Base-by-base conservation (phyloP, 1,140 invertebrate species). In the Cyclargus thomasi region DNA sequence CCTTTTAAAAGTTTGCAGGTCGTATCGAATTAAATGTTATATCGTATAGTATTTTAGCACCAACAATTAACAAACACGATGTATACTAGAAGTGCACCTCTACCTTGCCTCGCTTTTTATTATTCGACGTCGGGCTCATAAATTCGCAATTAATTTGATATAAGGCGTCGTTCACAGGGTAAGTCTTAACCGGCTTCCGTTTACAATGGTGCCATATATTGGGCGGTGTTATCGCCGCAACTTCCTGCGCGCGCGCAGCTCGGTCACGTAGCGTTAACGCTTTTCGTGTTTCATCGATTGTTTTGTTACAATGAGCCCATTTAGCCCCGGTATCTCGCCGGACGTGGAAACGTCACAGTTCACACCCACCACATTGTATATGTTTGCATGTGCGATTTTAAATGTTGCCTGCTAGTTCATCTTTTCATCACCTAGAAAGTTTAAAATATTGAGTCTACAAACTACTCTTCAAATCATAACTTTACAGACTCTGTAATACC, bases 211-310 rank as follows among this genome's bases (percentile, higher is more conserved):
- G 59, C 64, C 69, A 65, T 55, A 68, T 65, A 65, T 23, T 22
- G 53, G 67, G 53, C 21, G 64, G 36, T 70, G 74, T 75, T 77
- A 78, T 78, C 76, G 74, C n/a, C 20, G 53, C 64, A 39, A 70
- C 70, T 78, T 78, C 76, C 76, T 78, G 69, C 67, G 64, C 35
- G 17, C 53, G 47, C 35, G 39, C 36, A 17, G 69, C 63, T 53
- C 72, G 69, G 74, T 74, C 76, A 75, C 76, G 76, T 78, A 78
- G 70, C 62, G 72, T 75, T 70, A 68, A 67, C 64, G 64, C 67
- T 67, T 68, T 69, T 68, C 68, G 67, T 65, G 70, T 63, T 70
- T 20, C 59, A 36, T 57, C 65, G 66, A 68, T 73, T 73, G 68
- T 73, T 73, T 67, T 53, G 23, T 23, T 47, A 70, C 64, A 74